phyloP scores from a whole-genome alignment of 2,888 invertebrate genomes.

The Crossocerus cetratus region DNA sequence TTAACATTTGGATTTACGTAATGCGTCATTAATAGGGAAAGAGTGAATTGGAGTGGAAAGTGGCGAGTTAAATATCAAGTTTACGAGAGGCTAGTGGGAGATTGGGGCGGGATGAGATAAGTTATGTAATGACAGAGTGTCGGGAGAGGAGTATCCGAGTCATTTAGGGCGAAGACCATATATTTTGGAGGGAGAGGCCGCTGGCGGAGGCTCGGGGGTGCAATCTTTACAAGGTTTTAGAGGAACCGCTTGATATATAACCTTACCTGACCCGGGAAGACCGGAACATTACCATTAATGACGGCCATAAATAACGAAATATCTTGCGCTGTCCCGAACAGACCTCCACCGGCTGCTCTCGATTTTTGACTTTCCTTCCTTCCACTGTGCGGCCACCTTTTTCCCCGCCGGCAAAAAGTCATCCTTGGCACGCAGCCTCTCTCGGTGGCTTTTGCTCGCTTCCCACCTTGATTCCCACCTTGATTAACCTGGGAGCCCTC shows the following conservation, averaged over 20 bases:
- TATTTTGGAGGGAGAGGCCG: constrained; percentile 20
- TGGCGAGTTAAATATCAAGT: no score
- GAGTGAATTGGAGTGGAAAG: no score
- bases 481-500: no score
- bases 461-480: no score
- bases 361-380: constrained; percentile 4
- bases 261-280: constrained; percentile 61
- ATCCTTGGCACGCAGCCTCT: no score
- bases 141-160: background rate
- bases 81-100: no score
- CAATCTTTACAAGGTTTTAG: constrained; percentile 17
- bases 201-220: constrained; percentile 27
- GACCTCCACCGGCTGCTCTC: background rate
- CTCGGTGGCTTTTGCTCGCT: no score
- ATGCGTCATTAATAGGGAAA: no score
- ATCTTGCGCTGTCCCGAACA: constrained; percentile 25
- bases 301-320: constrained; percentile 64
- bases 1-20: no score
- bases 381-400: constrained; percentile 2
- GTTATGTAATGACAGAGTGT: no score
- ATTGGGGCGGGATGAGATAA: no score
- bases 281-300: constrained; percentile 69
- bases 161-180: background rate
- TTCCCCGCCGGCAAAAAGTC: background rate
- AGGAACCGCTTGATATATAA: constrained; percentile 60